Conservation (phyloP, 2,797 vertebrate species). For the Gadopsis bispinosus region DNA sequence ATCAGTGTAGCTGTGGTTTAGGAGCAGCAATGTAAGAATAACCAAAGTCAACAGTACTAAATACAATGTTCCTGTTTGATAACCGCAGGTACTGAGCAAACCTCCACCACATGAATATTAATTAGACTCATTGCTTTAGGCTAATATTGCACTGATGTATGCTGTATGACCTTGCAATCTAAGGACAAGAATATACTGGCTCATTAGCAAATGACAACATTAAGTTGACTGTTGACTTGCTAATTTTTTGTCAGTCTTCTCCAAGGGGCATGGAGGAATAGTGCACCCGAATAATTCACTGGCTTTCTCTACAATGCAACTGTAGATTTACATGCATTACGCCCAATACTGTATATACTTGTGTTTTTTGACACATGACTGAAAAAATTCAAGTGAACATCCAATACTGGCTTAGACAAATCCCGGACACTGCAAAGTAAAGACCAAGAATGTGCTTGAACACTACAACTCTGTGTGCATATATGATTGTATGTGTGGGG, state of each 20-base stretch:
- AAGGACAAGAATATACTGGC: slow-evolving; percentile 15
- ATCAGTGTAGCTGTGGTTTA: slow-evolving; percentile 6
- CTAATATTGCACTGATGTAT: slow-evolving; percentile 41
- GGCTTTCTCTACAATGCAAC: neutral
- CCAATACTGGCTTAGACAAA: neutral
- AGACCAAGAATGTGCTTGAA: neutral
- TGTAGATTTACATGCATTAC: neutral
- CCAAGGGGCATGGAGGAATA: neutral
- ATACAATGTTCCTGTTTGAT: slow-evolving; percentile 23
- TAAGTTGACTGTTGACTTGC: slow-evolving; percentile 16
- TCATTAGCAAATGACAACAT: slow-evolving; percentile 36
- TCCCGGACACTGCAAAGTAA: neutral
- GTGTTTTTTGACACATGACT: neutral
- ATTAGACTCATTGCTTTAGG: slow-evolving; percentile 59
- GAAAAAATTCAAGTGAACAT: neutral
- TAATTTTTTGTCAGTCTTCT: slow-evolving; percentile 7
- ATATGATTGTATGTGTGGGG: neutral
- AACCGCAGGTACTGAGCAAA: slow-evolving; percentile 55
- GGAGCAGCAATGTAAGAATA: slow-evolving; percentile 5
- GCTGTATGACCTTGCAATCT: slow-evolving; percentile 61
- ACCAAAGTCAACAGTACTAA: slow-evolving; percentile 31
- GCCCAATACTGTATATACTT: neutral
- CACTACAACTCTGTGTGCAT: neutral
- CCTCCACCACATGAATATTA: slow-evolving; percentile 62
- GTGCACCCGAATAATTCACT: slow-evolving; percentile 5